phyloP scores from a whole-genome alignment of 2,888 invertebrate species.

The Synergus japonicus region DNA sequence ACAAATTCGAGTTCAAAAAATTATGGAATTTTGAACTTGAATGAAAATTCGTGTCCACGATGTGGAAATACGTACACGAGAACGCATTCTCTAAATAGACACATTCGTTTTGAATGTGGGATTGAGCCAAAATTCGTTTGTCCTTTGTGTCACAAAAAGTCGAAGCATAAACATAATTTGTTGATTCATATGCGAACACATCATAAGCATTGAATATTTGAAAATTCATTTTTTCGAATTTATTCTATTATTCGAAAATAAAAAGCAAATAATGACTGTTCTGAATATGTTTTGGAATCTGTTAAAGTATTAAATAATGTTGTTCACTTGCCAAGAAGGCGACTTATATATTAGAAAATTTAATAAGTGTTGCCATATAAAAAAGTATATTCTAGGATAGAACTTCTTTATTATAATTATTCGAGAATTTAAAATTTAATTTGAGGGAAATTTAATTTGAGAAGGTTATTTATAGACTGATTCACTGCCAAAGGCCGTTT shows the following conservation, averaged over 20 bases:
- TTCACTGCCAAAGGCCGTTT: neutral
- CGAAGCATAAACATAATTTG: slow-evolving; percentile 83
- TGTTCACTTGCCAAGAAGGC: neutral
- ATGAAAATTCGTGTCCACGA: slow-evolving; percentile 76
- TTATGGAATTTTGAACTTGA: neutral
- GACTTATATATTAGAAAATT: neutral
- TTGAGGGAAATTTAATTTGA: neutral
- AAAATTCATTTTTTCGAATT: neutral
- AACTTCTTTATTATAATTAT: neutral
- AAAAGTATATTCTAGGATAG: slow-evolving; percentile 14
- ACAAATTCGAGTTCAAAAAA: neutral
- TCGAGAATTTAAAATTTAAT: neutral
- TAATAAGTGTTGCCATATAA: neutral
- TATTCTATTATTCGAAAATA: no score
- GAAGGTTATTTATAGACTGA: slow-evolving; percentile 1
- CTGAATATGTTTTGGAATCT: neutral
- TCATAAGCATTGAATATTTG: slow-evolving; percentile 63
- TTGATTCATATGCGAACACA: slow-evolving; percentile 78
- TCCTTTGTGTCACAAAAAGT: slow-evolving; percentile 84
- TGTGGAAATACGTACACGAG: slow-evolving; percentile 81
- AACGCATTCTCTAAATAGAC: slow-evolving; percentile 78
- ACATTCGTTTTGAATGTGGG: slow-evolving; percentile 80
- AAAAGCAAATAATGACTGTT: no score
- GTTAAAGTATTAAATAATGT: neutral
- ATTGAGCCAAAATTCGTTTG: slow-evolving; percentile 81